Percentiles rank a stretch among this genome's conserved stretches.
phyloP scores from a whole-genome alignment of 2,888 invertebrate genomes.

The Chydorus sphaericus region DNA sequence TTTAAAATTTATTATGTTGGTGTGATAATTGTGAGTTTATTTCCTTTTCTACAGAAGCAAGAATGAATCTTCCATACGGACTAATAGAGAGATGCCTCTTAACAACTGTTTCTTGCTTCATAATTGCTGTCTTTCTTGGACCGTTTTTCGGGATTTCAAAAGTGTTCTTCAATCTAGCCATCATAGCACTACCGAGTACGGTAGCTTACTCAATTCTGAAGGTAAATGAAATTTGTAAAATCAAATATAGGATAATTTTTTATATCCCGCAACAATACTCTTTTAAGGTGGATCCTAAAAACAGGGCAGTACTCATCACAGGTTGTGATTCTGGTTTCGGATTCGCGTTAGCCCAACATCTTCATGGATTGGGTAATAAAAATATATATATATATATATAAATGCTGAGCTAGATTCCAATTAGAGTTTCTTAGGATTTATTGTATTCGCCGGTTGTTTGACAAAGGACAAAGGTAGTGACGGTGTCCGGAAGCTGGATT shows the following conservation, averaged over 20 bases:
- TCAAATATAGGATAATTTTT: no score
- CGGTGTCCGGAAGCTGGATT: slow-evolving; percentile 18
- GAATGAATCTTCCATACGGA: slow-evolving; percentile 7
- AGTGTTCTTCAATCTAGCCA: neutral
- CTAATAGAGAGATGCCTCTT: neutral
- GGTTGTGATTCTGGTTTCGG: slow-evolving; percentile 23
- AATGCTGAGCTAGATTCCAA: no score
- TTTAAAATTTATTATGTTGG: no score
- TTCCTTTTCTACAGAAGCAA: no score
- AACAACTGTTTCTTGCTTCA: neutral
- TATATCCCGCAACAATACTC: neutral
- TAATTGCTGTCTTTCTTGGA: neutral
- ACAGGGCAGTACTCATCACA: slow-evolving; percentile 20
- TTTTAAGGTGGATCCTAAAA: slow-evolving; percentile 11
- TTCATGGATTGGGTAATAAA: slow-evolving; percentile 20
- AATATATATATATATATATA: no score
- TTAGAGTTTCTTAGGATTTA: slow-evolving; percentile 23
- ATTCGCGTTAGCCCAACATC: slow-evolving; percentile 18
- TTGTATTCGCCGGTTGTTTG: slow-evolving; percentile 28
- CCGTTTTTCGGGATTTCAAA: neutral
- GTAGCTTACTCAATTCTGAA: slow-evolving; percentile 6
- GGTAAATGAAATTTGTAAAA: no score
- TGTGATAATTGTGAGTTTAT: no score
- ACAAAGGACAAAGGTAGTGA: slow-evolving; percentile 20
- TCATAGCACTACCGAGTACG: neutral